Conservation (phyloP, 2,888 invertebrate genomes). For the Andrena praecox region DNA sequence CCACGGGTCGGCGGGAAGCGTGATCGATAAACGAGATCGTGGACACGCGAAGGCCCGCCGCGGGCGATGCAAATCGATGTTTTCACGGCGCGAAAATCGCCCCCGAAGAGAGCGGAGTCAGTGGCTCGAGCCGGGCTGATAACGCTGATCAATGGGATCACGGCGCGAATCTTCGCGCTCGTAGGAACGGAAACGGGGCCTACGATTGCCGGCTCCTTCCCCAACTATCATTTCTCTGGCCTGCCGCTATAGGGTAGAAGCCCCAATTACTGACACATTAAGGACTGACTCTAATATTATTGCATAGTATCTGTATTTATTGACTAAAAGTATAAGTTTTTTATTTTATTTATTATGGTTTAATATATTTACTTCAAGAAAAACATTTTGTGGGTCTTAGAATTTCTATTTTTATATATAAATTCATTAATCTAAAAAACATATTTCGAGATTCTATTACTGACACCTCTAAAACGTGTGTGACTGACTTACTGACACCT, state of each 20-base stretch:
- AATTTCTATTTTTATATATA: too few species aligned
- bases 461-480: too few species aligned
- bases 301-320: too few species aligned
- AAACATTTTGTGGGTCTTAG: too few species aligned
- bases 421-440: too few species aligned
- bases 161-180: conserved; percentile 3
- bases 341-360: too few species aligned
- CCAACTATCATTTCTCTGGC: conserved; percentile 42
- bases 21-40: conserved; percentile 56
- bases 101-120: conserved; percentile 19
- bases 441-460: too few species aligned
- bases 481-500: too few species aligned
- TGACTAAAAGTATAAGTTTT: too few species aligned
- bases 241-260: conserved; percentile 25
- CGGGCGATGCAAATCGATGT: conserved; percentile 51
- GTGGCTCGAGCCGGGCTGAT: conserved; percentile 16
- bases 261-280: too few species aligned
- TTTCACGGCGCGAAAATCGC: conserved; percentile 33
- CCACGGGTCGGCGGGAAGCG: conserved; percentile 14
- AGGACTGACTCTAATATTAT: too few species aligned
- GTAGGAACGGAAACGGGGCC: conserved; percentile 29
- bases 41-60: conserved; percentile 50
- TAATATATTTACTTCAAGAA: too few species aligned
- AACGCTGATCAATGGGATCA: conserved; percentile 56
- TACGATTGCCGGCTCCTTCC: conserved; percentile 37